Evolutionary conservation across 53 echinoderm and acorn worm genomes (phyloP).

Genomic region (Holothuria leucospilota): DNA sequence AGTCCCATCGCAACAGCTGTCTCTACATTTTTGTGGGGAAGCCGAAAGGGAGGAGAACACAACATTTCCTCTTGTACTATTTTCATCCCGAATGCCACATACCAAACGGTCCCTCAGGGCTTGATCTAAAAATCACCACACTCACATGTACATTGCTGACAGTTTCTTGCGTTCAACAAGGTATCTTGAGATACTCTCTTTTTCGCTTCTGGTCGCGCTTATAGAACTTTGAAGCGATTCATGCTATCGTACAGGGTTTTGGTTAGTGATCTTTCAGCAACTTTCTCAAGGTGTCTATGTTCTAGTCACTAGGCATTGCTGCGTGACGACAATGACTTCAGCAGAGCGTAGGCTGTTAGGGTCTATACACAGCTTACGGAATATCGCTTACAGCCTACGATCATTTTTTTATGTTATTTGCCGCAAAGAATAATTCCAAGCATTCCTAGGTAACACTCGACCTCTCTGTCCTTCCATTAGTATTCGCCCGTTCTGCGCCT

Average conservation of each 20-base stretch:
- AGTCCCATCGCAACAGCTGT: conserved; percentile 22
- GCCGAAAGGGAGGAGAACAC: not conserved
- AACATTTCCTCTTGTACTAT: not conserved
- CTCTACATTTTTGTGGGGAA: not conserved
- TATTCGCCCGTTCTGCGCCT: conserved; percentile 27
- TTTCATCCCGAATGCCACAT: conserved; percentile 8
- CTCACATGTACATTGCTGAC: conserved; percentile 32
- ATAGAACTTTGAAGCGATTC: conserved; percentile 32
- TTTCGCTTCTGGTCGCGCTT: conserved; percentile 17
- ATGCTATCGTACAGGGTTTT: conserved; percentile 24
- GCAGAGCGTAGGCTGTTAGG: conserved; percentile 23
- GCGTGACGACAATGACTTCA: conserved; percentile 24
- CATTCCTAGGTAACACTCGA: conserved; percentile 34
- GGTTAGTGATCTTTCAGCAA: conserved; percentile 19
- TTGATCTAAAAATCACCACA: not conserved
- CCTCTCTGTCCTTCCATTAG: not conserved
- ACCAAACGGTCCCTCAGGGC: conserved; percentile 30
- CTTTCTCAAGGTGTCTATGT: not conserved
- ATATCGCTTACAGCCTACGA: conserved; percentile 25
- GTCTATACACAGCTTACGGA: conserved; percentile 33
- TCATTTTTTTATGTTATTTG: conserved; percentile 10
- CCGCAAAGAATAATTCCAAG: conserved; percentile 5
- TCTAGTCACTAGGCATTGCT: not conserved
- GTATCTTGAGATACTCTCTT: conserved; percentile 1
- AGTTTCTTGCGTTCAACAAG: conserved; percentile 25